Percentiles rank a stretch among this genome's conserved stretches.
phyloP scores from a whole-genome alignment of 2,113 vertebrate genomes.

The Mormyrus iriodes region DNA sequence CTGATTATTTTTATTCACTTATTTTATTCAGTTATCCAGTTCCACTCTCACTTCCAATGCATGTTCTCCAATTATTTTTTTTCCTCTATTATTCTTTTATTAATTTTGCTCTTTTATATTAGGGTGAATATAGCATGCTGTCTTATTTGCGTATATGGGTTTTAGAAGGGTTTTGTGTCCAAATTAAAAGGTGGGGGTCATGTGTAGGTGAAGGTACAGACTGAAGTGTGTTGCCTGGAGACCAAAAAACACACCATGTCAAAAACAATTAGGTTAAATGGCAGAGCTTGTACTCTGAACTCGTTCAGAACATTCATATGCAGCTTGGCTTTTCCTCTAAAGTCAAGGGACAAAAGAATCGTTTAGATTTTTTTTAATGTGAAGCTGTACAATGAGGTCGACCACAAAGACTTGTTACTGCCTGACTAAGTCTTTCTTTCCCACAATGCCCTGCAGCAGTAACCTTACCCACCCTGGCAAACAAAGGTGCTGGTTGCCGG shows the following conservation, averaged over 20 bases:
- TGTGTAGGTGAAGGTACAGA: neutral
- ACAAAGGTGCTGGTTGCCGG: constrained; percentile 53
- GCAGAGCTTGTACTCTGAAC: neutral
- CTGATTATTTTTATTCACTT: neutral
- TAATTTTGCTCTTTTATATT: neutral
- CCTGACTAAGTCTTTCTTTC: constrained; percentile 29
- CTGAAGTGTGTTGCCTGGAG: constrained; percentile 10
- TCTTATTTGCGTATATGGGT: neutral
- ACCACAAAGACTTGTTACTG: constrained; percentile 21
- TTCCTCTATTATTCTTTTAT: neutral
- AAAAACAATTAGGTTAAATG: constrained; percentile 12
- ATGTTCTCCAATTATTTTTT: neutral
- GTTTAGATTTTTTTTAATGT: constrained; percentile 8
- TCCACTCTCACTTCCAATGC: neutral
- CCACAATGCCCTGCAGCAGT: constrained; percentile 39
- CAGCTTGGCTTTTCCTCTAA: neutral
- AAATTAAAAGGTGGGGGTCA: neutral
- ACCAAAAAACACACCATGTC: constrained; percentile 17
- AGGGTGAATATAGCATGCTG: neutral
- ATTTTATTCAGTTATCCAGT: neutral
- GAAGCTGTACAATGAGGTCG: constrained; percentile 16
- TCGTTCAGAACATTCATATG: neutral
- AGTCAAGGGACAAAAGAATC: neutral
- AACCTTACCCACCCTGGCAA: constrained; percentile 54
- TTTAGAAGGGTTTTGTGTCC: neutral